Conservation (phyloP, 2,113 vertebrate species). For the Eulemur rufifrons region DNA sequence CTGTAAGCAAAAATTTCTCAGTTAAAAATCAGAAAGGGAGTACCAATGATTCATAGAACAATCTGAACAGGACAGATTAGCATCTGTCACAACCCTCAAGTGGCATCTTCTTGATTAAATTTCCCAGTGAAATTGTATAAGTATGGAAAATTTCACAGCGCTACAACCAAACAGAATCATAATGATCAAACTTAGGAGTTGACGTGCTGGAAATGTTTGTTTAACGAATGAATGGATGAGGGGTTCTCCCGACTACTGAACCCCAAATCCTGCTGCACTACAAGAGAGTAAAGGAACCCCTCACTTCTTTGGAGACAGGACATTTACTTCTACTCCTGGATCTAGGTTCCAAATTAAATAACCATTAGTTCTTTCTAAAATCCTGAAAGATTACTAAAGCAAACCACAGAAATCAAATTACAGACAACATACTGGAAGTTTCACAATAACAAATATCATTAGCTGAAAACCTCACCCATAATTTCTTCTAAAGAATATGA, state of each 20-base stretch:
- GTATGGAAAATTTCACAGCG: background rate
- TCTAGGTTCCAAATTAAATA: background rate
- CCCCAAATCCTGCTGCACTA: background rate
- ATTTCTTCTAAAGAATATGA: conserved; percentile 39
- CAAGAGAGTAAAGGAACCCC: background rate
- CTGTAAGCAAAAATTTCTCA: background rate
- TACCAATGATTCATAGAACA: background rate
- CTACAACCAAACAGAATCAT: background rate
- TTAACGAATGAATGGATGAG: background rate
- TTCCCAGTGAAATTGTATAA: background rate
- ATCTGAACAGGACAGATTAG: background rate
- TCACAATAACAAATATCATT: background rate
- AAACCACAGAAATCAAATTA: conserved; percentile 46
- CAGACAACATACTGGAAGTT: background rate
- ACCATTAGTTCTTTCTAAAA: conserved; percentile 4
- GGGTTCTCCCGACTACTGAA: background rate
- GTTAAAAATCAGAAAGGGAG: background rate
- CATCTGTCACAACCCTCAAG: background rate
- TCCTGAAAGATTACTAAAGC: background rate
- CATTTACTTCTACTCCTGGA: background rate
- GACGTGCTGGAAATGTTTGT: background rate
- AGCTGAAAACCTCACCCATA: background rate
- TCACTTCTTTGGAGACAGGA: background rate
- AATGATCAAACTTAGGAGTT: background rate
- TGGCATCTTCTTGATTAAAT: background rate